phyloP scores from a whole-genome alignment of 2,113 vertebrate genomes.

The Chaetodon trifascialis region DNA sequence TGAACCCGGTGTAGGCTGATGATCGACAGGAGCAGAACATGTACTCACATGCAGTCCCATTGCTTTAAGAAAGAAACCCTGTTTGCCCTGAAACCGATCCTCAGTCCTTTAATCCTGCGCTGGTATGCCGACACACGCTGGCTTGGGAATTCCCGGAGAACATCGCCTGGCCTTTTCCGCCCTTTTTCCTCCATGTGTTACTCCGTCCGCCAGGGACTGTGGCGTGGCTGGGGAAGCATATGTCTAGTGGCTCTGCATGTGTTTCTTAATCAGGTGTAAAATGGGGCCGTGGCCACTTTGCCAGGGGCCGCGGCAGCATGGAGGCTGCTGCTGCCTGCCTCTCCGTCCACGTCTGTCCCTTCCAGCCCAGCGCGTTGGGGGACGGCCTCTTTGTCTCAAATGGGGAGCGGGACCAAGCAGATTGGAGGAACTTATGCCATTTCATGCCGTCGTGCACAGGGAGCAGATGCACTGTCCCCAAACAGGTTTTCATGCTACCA shows the following conservation, averaged over 20 bases:
- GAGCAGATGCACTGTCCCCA: slow-evolving; percentile 78
- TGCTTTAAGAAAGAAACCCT: not conserved
- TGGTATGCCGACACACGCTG: slow-evolving; percentile 31
- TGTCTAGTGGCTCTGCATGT: slow-evolving; percentile 77
- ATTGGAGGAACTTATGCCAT: slow-evolving; percentile 79
- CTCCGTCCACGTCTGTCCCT: slow-evolving; percentile 68
- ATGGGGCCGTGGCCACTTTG: slow-evolving; percentile 68
- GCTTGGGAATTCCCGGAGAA: slow-evolving; percentile 39
- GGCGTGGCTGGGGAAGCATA: slow-evolving; percentile 71
- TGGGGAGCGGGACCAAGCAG: slow-evolving; percentile 64
- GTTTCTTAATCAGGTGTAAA: slow-evolving; percentile 86
- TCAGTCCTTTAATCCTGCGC: slow-evolving; percentile 9
- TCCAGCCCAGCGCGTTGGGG: slow-evolving; percentile 65
- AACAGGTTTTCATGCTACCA: slow-evolving; percentile 73
- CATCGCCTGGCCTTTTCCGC: slow-evolving; percentile 49
- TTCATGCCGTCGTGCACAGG: slow-evolving; percentile 78
- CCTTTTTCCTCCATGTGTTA: slow-evolving; percentile 63
- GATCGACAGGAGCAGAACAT: not conserved
- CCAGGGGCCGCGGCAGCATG: slow-evolving; percentile 50
- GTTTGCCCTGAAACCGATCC: not conserved
- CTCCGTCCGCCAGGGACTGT: slow-evolving; percentile 31
- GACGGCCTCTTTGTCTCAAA: slow-evolving; percentile 63
- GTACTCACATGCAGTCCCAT: not conserved
- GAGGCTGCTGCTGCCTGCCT: slow-evolving; percentile 28
- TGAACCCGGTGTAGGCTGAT: not conserved